These are phyloP conservation scores for Platypus cylindrus DNA, from an alignment of 2,888 invertebrate species.

Conservation along the genomic window DNA sequence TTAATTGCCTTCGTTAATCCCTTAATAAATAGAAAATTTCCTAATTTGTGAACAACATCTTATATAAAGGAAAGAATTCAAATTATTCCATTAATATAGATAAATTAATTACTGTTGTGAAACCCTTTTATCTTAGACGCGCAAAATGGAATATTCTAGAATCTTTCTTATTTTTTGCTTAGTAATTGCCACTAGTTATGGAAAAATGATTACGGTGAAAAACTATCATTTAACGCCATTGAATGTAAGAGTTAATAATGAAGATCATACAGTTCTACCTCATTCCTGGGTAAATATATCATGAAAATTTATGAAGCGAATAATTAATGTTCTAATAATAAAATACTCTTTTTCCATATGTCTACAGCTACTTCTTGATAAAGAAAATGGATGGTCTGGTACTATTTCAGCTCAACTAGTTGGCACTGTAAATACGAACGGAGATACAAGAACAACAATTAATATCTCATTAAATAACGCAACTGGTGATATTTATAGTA, in stretches of 20 bases:
- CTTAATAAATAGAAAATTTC: no score
- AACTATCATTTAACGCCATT: constrained; percentile 6
- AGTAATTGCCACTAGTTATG: constrained; percentile 3
- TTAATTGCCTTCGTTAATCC: no score
- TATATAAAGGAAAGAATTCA: no score
- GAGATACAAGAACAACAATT: not conserved
- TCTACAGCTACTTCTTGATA: constrained; percentile 17
- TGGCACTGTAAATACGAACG: constrained; percentile 32
- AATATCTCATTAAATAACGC: not conserved
- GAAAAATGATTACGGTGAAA: constrained; percentile 7
- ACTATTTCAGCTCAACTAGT: constrained; percentile 32
- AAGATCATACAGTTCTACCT: constrained; percentile 4
- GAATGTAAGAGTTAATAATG: constrained; percentile 3
- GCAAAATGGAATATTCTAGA: constrained; percentile 5
- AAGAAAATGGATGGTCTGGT: constrained; percentile 27
- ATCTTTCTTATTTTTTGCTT: constrained; percentile 2
- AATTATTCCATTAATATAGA: no score
- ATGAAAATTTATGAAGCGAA: not conserved
- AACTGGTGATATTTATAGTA: constrained; percentile 1
- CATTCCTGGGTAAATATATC: constrained; percentile 7
- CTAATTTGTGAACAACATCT: no score
- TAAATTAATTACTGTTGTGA: no score
- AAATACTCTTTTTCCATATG: no score
- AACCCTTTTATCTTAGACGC: no score
- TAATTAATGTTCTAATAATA: constrained; percentile 3